Base-by-base conservation (phyloP, 2,888 invertebrate species). In the Drosophila sordidapex region DNA sequence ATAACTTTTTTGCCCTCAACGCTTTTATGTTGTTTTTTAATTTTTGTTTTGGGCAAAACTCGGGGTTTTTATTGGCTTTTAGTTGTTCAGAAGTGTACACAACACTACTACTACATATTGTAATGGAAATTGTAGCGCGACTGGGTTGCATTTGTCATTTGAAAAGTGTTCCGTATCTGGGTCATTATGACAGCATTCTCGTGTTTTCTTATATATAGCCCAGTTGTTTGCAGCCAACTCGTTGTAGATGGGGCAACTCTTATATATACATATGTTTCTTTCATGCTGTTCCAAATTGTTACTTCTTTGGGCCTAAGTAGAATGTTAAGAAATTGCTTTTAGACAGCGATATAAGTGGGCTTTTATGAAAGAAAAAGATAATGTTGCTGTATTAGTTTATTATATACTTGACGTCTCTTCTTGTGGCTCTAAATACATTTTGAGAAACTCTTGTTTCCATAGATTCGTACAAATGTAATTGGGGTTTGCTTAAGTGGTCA, bases 71-170 rank as follows among this genome's bases (percentile, higher is more conserved):
- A 76, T 76, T 76, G 76, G 76, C 71, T 71, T 76, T 76, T 76
- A 76, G 76, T 64, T 76, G 66, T 58, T 53, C 25, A 49, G 36
- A 66, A 75, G 64, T 75, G 64, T 51, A 60, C 62, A 62, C 59
- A 70, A 63, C 76, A 66, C 58, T 66, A 67, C 63, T 76, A 48
- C 64, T 68, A 68, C 76, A 81, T 67, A 82, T 74, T 80, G 81
- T 74, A 83, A 78, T 85, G 85, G 83, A 83, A 83, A 83, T 83
- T 82, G 85, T 80, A 67, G 70, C 74, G 64, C 66, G 70, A 73
- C 78, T 66, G 40, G 60, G 71, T 67, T 70, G 76, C 63, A 76
- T 67, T 76, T 76, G 67, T 61, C 72, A 76, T 76, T 54, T 49
- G 58, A 76, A 76, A 63, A 63, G 62, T 43, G 53, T 60, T 48